Base-by-base conservation (phyloP, 2,113 vertebrate species). In the Xyrauchen texanus region DNA sequence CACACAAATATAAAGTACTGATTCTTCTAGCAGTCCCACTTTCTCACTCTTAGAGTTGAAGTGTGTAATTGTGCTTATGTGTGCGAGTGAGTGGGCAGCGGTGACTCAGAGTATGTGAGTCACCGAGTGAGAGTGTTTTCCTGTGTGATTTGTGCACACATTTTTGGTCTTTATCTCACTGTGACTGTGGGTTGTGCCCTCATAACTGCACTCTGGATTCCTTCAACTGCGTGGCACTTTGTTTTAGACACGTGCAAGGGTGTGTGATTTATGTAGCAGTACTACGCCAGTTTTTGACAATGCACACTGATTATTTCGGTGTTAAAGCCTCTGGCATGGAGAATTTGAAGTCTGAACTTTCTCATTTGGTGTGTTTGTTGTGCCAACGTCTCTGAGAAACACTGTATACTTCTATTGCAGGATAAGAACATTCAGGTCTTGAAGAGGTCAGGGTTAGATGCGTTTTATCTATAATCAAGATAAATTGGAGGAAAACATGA, bases 131-230 rank as follows among this genome's bases (percentile, higher is more conserved):
- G 61, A 88, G 88, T 92, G 86, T 89, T 85, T 93, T 92, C 90
- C 90, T 90, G 88, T 34, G 21, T 93, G 92, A 93, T 81, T 93
- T 90, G 92, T 79, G 5, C 84, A 74, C 84, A 93, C 92, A 34
- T 91, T 90, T 93, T 92, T 92, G 89, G 83, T 85, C 89, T 86
- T 90, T 90, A 93, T 92, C 91, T 92, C 89, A 88, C 85, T 88
- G 61, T 79, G 84, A 81, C 86, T 81, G 68, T 76, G 71, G 84
- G 63, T 60, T 51, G 69, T 44, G 44, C 80, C 77, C 70, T 69
- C 65, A 15, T 16, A 80, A 80, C 82, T 79, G 78, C 55, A 79
- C 61, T 69, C 73, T 81, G 77, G 68, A 57, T 77, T 80, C 60
- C 34, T 68, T 70, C 67, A 67, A 42, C 46, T 12, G 47, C 13